phyloP scores from a whole-genome alignment of 92 coral and sea anemone genomes.

The Palythoa grandiflora region DNA sequence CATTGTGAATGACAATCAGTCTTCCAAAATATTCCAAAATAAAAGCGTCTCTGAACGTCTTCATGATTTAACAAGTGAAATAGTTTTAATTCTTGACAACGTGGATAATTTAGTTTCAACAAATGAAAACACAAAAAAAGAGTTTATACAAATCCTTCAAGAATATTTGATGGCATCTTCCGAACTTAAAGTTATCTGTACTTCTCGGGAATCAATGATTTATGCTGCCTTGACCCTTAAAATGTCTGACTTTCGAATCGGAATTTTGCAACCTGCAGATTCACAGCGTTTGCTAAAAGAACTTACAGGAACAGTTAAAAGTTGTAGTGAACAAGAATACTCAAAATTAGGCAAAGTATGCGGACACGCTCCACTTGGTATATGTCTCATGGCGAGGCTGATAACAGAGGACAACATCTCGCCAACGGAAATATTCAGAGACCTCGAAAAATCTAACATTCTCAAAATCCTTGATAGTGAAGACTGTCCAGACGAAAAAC shows the following conservation, averaged over 20 bases:
- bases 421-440: neutral
- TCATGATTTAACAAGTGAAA: neutral
- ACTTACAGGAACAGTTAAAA: neutral
- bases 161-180: neutral
- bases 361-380: conserved; percentile 4
- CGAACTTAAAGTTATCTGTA: conserved; percentile 10
- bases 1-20: neutral
- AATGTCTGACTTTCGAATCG: neutral
- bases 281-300: neutral
- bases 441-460: neutral
- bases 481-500: neutral
- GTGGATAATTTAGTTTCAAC: neutral
- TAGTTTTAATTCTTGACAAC: conserved; percentile 15
- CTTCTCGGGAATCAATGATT: conserved; percentile 10
- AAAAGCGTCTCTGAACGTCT: neutral
- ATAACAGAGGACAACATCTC: neutral
- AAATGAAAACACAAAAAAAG: neutral
- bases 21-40: neutral
- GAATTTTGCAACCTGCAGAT: neutral
- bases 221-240: neutral
- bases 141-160: neutral
- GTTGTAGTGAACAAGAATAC: neutral
- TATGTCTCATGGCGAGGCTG: neutral
- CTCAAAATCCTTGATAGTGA: neutral
- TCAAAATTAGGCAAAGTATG: neutral